Conservation (phyloP, 2,888 invertebrate genomes). For the Helicoverpa assulta region DNA sequence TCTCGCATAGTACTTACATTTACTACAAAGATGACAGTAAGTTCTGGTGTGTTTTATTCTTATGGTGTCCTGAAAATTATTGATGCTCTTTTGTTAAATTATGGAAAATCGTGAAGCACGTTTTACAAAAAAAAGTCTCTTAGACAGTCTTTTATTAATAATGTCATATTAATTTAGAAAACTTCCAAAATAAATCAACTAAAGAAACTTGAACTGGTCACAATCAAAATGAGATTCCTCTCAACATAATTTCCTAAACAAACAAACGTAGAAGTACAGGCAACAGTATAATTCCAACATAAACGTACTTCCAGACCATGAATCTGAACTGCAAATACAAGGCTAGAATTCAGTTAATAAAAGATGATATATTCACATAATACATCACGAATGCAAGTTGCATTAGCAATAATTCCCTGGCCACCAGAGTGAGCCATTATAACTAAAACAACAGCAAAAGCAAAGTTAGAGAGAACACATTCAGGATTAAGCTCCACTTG, state of each 20-base stretch:
- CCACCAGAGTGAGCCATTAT: conserved; percentile 81
- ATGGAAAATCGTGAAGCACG: too few species aligned
- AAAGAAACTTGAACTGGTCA: neutral
- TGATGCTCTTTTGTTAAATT: too few species aligned
- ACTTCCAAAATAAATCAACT: neutral
- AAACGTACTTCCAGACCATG: conserved; percentile 40
- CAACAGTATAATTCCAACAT: conserved; percentile 33
- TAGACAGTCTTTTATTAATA: too few species aligned
- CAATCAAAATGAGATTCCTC: conserved; percentile 4
- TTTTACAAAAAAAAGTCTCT: too few species aligned
- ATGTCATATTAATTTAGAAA: too few species aligned
- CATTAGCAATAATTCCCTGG: conserved; percentile 79
- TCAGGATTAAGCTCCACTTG: conserved; percentile 78
- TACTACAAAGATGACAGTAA: neutral
- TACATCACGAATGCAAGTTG: conserved; percentile 67
- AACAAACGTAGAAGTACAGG: conserved; percentile 15
- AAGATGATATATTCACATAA: conserved; percentile 63
- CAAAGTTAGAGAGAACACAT: conserved; percentile 80
- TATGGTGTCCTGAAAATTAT: neutral
- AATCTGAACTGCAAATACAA: conserved; percentile 54
- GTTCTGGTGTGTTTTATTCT: neutral
- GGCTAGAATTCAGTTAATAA: conserved; percentile 53
- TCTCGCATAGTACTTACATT: neutral
- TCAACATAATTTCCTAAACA: conserved; percentile 20
- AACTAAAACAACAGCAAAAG: conserved; percentile 79